Evolutionary conservation across 37 sponge, comb jelly and placozoan genomes (phyloP).

Genomic region (Aplysina aerophoba): DNA sequence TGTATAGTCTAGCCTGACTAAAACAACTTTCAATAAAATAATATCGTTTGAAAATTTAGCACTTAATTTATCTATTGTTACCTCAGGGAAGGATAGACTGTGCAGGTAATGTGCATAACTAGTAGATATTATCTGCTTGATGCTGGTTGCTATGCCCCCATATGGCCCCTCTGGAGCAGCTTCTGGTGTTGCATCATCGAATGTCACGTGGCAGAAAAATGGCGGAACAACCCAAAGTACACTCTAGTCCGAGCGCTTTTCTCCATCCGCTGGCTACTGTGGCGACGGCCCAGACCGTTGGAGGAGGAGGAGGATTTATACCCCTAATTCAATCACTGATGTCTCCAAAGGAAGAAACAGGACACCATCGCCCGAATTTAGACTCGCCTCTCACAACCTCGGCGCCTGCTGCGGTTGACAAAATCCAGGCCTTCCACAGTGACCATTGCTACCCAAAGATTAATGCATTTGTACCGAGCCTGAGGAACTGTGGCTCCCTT

Average conservation of each 20-base stretch:
- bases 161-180: no score
- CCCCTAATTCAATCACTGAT: not conserved
- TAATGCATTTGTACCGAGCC: slow-evolving; percentile 1
- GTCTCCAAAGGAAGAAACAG: not conserved
- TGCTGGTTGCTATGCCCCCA: no score
- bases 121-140: no score
- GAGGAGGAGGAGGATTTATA: slow-evolving; percentile 6
- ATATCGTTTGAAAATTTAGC: no score
- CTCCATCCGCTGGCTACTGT: slow-evolving; percentile 30
- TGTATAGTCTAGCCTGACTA: no score
- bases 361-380: not conserved
- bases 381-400: not conserved
- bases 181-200: no score
- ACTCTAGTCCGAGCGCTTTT: not conserved
- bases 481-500: not conserved
- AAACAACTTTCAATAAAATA: no score
- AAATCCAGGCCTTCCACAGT: not conserved
- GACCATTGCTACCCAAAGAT: slow-evolving; percentile 27
- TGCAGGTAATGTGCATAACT: no score
- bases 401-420: not conserved
- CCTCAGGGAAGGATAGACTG: no score
- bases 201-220: slow-evolving; percentile 1
- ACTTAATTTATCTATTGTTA: no score
- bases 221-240: slow-evolving; percentile 2
- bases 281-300: slow-evolving; percentile 14